These are phyloP conservation scores for Campopleginae sp. DNA, from an alignment of 2,888 invertebrate species.

Conservation along the genomic window DNA sequence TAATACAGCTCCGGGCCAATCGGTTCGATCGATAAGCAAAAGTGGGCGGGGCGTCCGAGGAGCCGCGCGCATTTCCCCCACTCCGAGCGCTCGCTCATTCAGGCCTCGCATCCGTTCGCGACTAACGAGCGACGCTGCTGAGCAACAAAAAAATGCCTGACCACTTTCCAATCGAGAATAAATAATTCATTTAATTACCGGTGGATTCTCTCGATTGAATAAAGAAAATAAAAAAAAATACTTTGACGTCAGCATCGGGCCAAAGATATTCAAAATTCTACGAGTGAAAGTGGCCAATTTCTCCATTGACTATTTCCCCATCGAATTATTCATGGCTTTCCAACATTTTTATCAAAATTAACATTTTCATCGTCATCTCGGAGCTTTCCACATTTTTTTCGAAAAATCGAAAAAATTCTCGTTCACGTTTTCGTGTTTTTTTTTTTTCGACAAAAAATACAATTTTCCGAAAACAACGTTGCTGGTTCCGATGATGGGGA, in stretches of 20 bases:
- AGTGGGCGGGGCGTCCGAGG: background rate
- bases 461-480: too few species aligned
- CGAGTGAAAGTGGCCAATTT: conserved; percentile 22
- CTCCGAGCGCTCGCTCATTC: background rate
- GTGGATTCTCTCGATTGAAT: background rate
- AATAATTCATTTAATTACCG: background rate
- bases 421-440: background rate
- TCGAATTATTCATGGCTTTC: background rate
- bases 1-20: background rate
- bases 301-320: background rate
- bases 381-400: background rate
- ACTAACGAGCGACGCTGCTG: background rate
- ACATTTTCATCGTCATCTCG: background rate
- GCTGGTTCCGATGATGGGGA: background rate
- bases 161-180: background rate
- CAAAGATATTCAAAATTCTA: background rate
- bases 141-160: background rate
- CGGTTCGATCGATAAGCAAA: background rate
- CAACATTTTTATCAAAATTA: background rate
- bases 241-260: background rate
- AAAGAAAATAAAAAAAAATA: background rate
- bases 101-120: background rate
- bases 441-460: too few species aligned
- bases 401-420: background rate
- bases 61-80: conserved; percentile 3